phyloP scores from a whole-genome alignment of 2,888 invertebrate species.

The Sminthurinus aureus region DNA sequence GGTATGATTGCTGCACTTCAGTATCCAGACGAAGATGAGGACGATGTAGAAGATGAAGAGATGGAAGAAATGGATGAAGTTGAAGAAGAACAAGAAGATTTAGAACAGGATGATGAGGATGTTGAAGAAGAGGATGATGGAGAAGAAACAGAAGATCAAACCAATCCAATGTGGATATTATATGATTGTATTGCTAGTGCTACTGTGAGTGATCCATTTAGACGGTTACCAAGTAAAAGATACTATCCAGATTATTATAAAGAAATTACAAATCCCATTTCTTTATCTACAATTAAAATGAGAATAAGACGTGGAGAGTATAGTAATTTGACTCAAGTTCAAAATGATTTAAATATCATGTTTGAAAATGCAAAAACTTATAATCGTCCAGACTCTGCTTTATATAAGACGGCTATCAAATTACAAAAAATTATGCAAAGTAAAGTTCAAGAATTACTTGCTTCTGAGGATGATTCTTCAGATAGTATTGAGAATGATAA shows the following conservation, averaged over 20 bases:
- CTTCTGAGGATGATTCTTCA: constrained; percentile 64
- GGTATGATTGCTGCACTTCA: constrained; percentile 70
- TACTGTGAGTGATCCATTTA: constrained; percentile 85
- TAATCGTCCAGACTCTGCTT: constrained; percentile 79
- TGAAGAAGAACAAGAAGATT: constrained; percentile 72
- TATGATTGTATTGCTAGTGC: constrained; percentile 77
- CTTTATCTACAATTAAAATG: constrained; percentile 86
- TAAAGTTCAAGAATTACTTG: constrained; percentile 77
- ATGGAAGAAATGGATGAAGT: constrained; percentile 67
- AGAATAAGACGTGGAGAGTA: constrained; percentile 79
- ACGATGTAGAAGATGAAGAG: constrained; percentile 61
- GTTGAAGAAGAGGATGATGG: constrained; percentile 60
- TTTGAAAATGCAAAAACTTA: constrained; percentile 96
- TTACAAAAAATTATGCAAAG: constrained; percentile 84
- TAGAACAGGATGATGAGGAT: constrained; percentile 61
- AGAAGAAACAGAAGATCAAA: constrained; percentile 65
- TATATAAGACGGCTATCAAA: constrained; percentile 85
- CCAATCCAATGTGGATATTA: constrained; percentile 90
- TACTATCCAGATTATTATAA: constrained; percentile 97
- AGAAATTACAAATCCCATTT: constrained; percentile 94
- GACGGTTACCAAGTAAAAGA: constrained; percentile 88
- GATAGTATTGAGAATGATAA: background rate
- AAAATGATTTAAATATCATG: constrained; percentile 93
- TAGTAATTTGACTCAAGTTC: constrained; percentile 85
- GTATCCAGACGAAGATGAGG: constrained; percentile 69